Evolutionary conservation across 2,113 vertebrate species (phyloP).

Genomic region (Chunga burmeisteri): DNA sequence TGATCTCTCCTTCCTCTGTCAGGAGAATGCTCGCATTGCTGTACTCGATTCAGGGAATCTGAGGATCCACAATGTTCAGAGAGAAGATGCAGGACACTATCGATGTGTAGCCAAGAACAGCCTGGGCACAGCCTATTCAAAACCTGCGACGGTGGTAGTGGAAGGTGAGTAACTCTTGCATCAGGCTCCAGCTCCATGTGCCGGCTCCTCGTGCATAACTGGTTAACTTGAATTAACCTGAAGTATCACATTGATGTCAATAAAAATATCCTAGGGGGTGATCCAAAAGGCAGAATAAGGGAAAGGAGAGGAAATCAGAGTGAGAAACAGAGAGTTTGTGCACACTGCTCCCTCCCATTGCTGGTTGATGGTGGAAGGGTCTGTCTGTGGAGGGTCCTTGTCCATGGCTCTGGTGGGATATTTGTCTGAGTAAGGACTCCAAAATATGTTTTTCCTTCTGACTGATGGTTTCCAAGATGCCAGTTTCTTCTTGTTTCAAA

Average conservation of each 20-base stretch:
- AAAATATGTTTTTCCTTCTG: background rate
- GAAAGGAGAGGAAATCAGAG: background rate
- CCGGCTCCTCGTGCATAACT: accelerated
- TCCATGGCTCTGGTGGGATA: background rate
- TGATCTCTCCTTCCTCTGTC: background rate
- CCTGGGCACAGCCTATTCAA: constrained; percentile 92
- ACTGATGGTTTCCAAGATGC: background rate
- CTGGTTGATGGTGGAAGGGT: background rate
- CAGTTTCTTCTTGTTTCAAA: background rate
- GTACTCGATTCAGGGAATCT: constrained; percentile 91
- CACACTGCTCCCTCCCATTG: background rate
- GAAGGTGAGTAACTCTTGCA: constrained; percentile 79
- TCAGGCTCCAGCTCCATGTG: accelerated
- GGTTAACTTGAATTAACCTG: background rate
- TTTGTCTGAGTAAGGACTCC: background rate
- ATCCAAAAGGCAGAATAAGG: background rate
- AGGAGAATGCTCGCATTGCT: constrained; percentile 87
- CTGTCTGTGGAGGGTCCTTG: background rate
- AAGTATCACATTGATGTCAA: background rate
- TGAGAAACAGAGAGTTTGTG: background rate
- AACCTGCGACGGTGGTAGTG: constrained; percentile 86
- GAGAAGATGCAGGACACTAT: constrained; percentile 93
- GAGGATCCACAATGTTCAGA: constrained; percentile 93
- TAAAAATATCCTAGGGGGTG: background rate
- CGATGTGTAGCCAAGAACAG: constrained; percentile 95